A percentile compares a stretch with the other conserved stretches of the same genome.
These are phyloP conservation scores for Hypselothyrea guttata DNA, from an alignment of 2,888 invertebrate genomes.

Conservation along the genomic window DNA sequence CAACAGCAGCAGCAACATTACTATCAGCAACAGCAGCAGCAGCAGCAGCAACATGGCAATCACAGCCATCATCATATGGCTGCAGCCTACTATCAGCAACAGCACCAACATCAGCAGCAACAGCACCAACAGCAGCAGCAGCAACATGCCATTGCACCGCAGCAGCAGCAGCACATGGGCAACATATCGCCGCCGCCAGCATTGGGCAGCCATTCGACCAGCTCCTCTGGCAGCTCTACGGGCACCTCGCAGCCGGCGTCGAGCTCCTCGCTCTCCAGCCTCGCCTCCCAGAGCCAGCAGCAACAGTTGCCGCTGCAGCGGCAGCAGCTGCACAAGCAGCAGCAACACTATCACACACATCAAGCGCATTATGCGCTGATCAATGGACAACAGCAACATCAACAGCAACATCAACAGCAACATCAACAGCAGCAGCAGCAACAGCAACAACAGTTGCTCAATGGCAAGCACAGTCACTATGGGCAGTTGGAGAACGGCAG, in stretches of 20 bases:
- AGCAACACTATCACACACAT: conserved; percentile 40
- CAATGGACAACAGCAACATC: conserved; percentile 65
- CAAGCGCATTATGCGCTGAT: too few relatives aligned
- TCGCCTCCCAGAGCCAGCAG: conserved; percentile 80
- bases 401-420: conserved; percentile 56
- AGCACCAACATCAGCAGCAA: conserved; percentile 60
- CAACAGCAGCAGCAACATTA: conserved; percentile 82
- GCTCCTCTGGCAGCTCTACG: conserved; percentile 80
- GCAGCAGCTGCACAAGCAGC: conserved; percentile 27
- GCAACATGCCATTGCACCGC: conserved; percentile 47
- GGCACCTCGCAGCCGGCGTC: conserved; percentile 81
- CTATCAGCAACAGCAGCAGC: conserved; percentile 66
- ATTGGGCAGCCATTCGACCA: conserved; percentile 72
- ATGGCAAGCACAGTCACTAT: conserved; percentile 56
- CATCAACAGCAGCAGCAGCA: conserved; percentile 53
- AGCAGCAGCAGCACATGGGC: conserved; percentile 71
- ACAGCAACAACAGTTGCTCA: conserved; percentile 47
- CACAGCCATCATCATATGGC: conserved; percentile 69
- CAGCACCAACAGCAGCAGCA: conserved; percentile 51
- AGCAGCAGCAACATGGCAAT: conserved; percentile 55
- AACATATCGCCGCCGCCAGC: conserved; percentile 78
- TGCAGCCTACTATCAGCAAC: conserved; percentile 69
- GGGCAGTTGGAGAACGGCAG: conserved; percentile 53
- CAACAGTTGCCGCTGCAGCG: conserved; percentile 55
- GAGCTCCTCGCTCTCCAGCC: conserved; percentile 79